Percentiles rank a stretch among this genome's conserved stretches.
Evolutionary conservation across 2,113 vertebrate genomes (phyloP).

Genomic region (Lagopus leucura): DNA sequence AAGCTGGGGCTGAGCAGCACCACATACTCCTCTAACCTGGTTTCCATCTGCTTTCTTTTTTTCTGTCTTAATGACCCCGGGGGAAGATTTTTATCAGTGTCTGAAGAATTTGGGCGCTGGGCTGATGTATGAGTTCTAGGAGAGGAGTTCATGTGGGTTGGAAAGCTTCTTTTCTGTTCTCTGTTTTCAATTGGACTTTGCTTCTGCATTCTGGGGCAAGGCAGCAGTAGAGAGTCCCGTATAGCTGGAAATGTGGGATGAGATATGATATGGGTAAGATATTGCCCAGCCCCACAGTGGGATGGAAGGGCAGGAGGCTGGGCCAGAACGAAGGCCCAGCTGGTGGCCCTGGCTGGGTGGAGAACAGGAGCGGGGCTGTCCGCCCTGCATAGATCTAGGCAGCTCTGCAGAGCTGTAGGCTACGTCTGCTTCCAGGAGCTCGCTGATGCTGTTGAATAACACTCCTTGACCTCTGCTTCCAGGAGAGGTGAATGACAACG

Average conservation of each 20-base stretch:
- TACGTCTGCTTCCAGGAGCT: neutral
- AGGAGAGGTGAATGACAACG: slow-evolving; percentile 78
- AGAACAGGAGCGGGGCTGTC: neutral
- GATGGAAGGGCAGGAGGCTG: neutral
- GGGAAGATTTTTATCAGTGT: neutral
- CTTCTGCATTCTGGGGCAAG: neutral
- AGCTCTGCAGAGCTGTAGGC: neutral
- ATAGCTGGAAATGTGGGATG: accelerated
- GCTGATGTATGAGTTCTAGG: accelerated
- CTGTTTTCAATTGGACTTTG: neutral
- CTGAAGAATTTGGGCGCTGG: accelerated
- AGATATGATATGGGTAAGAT: too few relatives aligned
- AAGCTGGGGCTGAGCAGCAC: neutral
- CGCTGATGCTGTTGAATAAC: accelerated
- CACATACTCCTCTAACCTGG: neutral
- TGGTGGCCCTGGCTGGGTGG: neutral
- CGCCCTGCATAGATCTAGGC: neutral
- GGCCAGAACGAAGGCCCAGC: neutral
- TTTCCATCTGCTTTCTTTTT: neutral
- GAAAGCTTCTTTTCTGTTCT: accelerated
- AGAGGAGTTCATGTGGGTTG: neutral
- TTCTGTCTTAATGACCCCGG: accelerated
- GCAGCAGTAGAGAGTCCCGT: neutral
- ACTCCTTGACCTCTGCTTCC: neutral
- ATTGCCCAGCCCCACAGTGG: too few relatives aligned